Conservation (phyloP, 1,140 invertebrate species). For the Tachypleus tridentatus region DNA sequence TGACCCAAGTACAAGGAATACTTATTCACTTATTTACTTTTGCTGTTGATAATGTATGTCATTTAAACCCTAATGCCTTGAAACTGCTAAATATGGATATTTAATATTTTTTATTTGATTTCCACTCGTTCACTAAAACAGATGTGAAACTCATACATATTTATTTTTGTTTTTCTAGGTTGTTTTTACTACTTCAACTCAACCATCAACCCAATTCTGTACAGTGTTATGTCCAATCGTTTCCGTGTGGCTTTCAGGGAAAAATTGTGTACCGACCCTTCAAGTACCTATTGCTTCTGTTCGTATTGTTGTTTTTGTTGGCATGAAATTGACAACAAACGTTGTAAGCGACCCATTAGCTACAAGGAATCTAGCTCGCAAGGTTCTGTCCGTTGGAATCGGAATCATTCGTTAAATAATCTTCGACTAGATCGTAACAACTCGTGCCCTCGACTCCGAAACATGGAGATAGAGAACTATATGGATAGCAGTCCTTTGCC, state of each 20-base stretch:
- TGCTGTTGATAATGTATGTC: no score
- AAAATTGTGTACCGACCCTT: conserved; percentile 7
- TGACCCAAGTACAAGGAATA: no score
- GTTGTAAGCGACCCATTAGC: background rate
- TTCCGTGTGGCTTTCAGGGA: conserved; percentile 27
- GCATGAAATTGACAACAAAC: background rate
- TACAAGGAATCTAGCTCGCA: background rate
- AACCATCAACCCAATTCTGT: conserved; percentile 28
- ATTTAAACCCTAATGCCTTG: background rate
- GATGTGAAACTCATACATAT: background rate
- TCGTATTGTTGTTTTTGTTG: conserved; percentile 10
- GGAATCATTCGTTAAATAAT: background rate
- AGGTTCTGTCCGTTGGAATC: background rate
- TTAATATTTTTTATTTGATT: background rate
- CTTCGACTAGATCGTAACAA: background rate
- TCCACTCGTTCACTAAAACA: background rate
- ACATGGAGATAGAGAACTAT: background rate
- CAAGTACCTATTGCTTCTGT: background rate
- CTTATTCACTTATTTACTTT: no score
- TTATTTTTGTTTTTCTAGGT: conserved; percentile 18
- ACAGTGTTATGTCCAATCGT: conserved; percentile 28
- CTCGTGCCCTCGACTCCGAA: no score
- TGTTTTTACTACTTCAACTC: conserved; percentile 29
- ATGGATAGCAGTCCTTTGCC: background rate
- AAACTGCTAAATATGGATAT: background rate